Evolutionary conservation across 1,140 invertebrate genomes (phyloP).

Genomic region (Aleiodes sp.): DNA sequence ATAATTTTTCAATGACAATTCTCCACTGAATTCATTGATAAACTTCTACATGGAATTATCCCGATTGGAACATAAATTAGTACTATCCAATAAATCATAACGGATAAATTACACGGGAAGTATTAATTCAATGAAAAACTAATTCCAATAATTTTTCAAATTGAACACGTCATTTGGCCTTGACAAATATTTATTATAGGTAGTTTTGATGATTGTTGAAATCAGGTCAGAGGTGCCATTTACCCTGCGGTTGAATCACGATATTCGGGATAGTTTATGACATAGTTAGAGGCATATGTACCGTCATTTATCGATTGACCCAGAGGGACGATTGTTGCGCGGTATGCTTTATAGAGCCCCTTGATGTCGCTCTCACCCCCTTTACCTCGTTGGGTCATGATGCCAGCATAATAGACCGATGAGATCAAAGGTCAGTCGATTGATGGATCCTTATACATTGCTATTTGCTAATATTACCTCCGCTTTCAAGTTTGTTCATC

Average conservation of each 20-base stretch:
- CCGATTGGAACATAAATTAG: no score
- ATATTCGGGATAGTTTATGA: conserved; percentile 11
- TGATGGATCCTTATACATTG: not conserved
- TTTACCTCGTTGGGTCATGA: not conserved
- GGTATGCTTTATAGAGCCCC: conserved; percentile 1
- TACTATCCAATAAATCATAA: no score
- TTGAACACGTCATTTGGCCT: no score
- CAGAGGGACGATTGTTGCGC: not conserved
- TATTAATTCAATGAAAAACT: no score
- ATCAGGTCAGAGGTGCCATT: conserved; percentile 3
- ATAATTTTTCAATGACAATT: no score
- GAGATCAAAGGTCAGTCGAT: conserved; percentile 8
- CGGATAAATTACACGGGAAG: no score
- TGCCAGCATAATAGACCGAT: not conserved
- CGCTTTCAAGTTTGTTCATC: not conserved
- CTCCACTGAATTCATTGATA: no score
- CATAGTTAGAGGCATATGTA: not conserved
- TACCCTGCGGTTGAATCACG: not conserved
- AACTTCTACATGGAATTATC: no score
- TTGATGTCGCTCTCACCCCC: not conserved
- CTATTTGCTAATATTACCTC: not conserved
- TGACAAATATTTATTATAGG: not conserved
- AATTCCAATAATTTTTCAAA: no score
- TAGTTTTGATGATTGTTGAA: not conserved
- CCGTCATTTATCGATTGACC: conserved; percentile 14